Evolutionary conservation across 2,113 vertebrate genomes (phyloP).

Genomic region (Alligator sinensis): DNA sequence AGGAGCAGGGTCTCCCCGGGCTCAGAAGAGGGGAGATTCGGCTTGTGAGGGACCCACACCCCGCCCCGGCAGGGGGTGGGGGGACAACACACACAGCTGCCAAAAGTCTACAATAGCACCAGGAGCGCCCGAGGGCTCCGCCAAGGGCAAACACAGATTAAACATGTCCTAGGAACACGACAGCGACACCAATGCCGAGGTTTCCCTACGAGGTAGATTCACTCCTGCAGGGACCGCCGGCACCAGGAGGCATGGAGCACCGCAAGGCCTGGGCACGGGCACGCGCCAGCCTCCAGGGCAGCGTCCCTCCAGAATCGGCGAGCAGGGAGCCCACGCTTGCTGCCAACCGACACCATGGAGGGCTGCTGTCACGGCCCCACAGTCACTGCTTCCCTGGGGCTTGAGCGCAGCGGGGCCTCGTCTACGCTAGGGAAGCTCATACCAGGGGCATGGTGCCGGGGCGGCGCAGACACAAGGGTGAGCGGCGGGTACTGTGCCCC

Average conservation of each 20-base stretch:
- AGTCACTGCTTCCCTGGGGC: not conserved
- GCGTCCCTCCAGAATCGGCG: not conserved
- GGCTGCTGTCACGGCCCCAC: rapidly evolving
- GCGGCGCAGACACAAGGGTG: not conserved
- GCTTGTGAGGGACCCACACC: not conserved
- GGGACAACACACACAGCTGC: slow-evolving; percentile 35
- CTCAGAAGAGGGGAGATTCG: not conserved
- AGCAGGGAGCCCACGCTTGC: not conserved
- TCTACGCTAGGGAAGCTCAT: not conserved
- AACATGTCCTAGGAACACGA: slow-evolving; percentile 68
- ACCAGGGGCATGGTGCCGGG: rapidly evolving
- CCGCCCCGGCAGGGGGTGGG: not conserved
- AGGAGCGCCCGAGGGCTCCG: slow-evolving; percentile 53
- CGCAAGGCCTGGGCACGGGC: not conserved
- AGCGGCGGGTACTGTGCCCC: too few relatives aligned
- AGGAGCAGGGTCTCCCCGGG: not conserved
- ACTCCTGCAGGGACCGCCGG: slow-evolving; percentile 55
- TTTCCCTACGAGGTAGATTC: slow-evolving; percentile 75
- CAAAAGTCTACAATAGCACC: slow-evolving; percentile 67
- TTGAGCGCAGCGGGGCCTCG: not conserved
- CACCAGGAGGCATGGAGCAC: not conserved
- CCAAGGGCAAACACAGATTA: slow-evolving; percentile 67
- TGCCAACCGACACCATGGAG: not conserved
- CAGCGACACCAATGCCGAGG: slow-evolving; percentile 60
- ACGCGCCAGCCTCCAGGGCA: not conserved